Evolutionary conservation across 2,888 invertebrate genomes (phyloP), one percentile per base, ranked within the genome.

Genomic region (Macrophya annulata): DNA sequence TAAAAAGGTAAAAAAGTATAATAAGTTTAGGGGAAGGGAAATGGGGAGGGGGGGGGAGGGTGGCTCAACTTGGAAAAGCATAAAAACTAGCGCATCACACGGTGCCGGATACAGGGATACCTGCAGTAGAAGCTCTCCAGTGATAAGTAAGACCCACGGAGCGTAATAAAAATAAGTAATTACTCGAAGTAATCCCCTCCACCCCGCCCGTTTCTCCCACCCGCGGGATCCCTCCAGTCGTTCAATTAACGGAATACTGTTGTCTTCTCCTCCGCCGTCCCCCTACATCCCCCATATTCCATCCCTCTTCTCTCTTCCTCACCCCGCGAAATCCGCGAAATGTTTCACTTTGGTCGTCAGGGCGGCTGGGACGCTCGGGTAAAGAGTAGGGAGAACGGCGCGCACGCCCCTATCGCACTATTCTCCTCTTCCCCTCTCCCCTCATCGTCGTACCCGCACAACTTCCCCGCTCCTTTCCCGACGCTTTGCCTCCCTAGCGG

Each of bases 141-240:
- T 81, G 81, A 81, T 81, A 81, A 81, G 81, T 81, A 81, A 81
- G 62, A 81, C 81, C 59, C 81, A 59, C 81, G 81, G 59, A 81
- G 92, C 92, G 91, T 93, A 92, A 93, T 92, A 93, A 93, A 93
- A 93, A 92, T 93, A 92, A 92, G 92, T 93, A 93, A 93, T 93
- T 93, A 93, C 93, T 91, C 90, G 87, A 88, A 92, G 92, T 92
- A 93, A 93, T 93, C 91, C 90, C 89, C 88, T 90, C 89, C 89
- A 89, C 85, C 84, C 79, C 51, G 65, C 48, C 25, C 68, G 62
- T n/a, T 48, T 83, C 65, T 55, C 37, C 71, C 74, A 86, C 84
- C 76, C 89, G 62, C 84, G 86, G 85, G 86, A 87, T 84, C 87
- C 86, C 90, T 89, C 90, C 89, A 91, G 91, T 91, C 92, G 91